Percentiles rank a stretch among this genome's conserved stretches.
These are phyloP conservation scores for Hypotaenidia philippensis DNA, from an alignment of 2,797 vertebrate species.

Conservation along the genomic window DNA sequence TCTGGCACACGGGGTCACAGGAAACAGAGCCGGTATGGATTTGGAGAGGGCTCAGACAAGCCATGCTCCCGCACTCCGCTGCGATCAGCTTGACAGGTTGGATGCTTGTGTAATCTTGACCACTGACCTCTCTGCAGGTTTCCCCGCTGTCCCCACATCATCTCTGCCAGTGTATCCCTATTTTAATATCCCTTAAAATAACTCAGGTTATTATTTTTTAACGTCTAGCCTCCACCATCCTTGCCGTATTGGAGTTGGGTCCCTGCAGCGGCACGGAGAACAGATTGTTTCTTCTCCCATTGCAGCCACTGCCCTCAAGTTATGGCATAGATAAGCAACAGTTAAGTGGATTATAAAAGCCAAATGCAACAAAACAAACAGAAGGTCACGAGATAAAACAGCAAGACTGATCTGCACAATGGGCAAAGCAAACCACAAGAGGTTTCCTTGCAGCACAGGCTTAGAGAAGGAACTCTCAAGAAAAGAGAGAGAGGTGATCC, in stretches of 20 bases:
- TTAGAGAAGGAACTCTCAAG: not conserved
- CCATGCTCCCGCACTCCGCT: not conserved
- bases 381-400: constrained; percentile 17
- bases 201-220: too few relatives aligned
- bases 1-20: not conserved
- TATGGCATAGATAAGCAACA: not conserved
- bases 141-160: not conserved
- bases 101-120: not conserved
- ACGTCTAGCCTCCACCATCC: not conserved
- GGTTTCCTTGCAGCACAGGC: not conserved
- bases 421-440: rapidly evolving
- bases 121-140: not conserved
- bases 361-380: not conserved
- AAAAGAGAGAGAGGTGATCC: not conserved
- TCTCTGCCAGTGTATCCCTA: not conserved
- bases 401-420: not conserved
- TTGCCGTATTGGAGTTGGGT: rapidly evolving
- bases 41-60: not conserved
- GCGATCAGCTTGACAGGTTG: not conserved
- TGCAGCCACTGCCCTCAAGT: not conserved
- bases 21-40: not conserved
- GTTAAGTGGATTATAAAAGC: constrained; percentile 34
- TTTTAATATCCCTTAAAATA: not conserved
- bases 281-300: not conserved
- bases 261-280: not conserved